Evolutionary conservation across 1,140 invertebrate genomes (phyloP).

Genomic region (Cydia splendana): DNA sequence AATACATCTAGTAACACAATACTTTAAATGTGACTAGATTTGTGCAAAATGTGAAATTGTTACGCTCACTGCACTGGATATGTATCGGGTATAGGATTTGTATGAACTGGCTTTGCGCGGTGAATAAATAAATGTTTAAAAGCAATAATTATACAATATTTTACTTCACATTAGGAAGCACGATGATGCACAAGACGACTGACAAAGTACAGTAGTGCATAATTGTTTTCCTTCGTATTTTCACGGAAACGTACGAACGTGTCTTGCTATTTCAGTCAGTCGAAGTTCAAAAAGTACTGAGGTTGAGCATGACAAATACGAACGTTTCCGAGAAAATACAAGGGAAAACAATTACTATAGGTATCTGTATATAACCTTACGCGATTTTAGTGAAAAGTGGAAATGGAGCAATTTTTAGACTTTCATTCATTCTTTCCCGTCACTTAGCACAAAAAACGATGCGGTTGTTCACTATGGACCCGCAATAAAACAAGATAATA

Average conservation of each 20-base stretch:
- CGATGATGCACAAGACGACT: not conserved
- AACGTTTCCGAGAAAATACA: no score
- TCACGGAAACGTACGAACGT: no score
- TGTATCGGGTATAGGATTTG: slow-evolving; percentile 72
- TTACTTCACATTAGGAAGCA: not conserved
- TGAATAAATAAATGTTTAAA: not conserved
- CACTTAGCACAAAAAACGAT: slow-evolving; percentile 37
- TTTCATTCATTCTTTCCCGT: not conserved
- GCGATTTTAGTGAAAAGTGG: not conserved
- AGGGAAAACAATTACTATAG: no score
- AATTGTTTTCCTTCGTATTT: no score
- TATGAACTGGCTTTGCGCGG: slow-evolving; percentile 40
- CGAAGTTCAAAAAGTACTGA: no score
- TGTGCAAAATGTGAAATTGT: slow-evolving; percentile 78
- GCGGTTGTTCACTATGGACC: slow-evolving; percentile 67
- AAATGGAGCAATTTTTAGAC: not conserved
- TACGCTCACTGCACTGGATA: slow-evolving; percentile 67
- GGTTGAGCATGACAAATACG: no score
- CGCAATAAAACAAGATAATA: slow-evolving; percentile 74
- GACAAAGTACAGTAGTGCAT: not conserved
- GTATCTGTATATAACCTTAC: not conserved
- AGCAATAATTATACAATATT: not conserved
- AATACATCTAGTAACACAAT: slow-evolving; percentile 78
- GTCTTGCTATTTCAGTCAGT: no score
- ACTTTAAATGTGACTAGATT: slow-evolving; percentile 78